Conservation (phyloP, 2,113 vertebrate genomes). For the Leptobrachium ailaonicum region DNA sequence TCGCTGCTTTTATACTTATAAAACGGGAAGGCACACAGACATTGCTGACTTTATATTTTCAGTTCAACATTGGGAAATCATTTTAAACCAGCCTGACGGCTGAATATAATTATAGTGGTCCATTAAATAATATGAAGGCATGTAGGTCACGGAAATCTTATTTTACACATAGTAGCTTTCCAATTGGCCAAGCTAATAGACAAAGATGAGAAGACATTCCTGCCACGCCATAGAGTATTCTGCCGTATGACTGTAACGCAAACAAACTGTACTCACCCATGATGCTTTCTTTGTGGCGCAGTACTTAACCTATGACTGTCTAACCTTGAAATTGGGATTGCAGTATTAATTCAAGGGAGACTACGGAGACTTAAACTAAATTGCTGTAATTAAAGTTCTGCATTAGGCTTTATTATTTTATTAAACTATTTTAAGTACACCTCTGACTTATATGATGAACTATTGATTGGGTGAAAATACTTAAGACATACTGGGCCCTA, state of each 20-base stretch:
- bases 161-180: slow-evolving; percentile 38
- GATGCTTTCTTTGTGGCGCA: slow-evolving; percentile 2
- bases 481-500: too few species aligned
- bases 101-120: slow-evolving; percentile 31
- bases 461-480: too few species aligned
- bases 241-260: background rate
- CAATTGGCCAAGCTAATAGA: slow-evolving; percentile 30
- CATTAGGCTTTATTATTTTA: too few species aligned
- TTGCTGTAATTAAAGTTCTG: too few species aligned
- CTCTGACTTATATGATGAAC: too few species aligned
- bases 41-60: background rate
- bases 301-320: background rate
- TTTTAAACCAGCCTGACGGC: slow-evolving; percentile 34
- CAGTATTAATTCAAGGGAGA: too few species aligned
- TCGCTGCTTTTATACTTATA: background rate
- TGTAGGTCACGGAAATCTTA: slow-evolving; percentile 19
- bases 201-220: slow-evolving; percentile 29
- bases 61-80: slow-evolving; percentile 19
- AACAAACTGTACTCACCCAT: background rate
- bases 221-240: slow-evolving; percentile 13
- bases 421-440: too few species aligned
- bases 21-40: background rate
- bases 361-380: too few species aligned
- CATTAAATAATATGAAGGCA: slow-evolving; percentile 21
- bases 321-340: background rate